phyloP scores from a whole-genome alignment of 2,888 invertebrate species.

The Platycheirus albimanus region DNA sequence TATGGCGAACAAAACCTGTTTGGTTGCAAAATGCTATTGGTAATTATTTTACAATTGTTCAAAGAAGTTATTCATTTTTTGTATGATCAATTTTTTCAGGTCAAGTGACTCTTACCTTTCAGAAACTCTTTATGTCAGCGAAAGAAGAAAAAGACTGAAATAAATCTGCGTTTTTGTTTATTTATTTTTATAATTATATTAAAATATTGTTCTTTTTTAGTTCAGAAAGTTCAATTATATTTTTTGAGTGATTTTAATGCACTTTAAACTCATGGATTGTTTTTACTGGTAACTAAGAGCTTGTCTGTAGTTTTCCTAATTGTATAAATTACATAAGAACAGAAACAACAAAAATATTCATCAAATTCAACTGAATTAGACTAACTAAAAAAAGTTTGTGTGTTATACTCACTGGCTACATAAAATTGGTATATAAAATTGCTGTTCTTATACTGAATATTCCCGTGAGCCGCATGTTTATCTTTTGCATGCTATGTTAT shows the following conservation, averaged over 20 bases:
- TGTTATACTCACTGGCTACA: background rate
- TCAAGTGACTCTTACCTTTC: constrained; percentile 79
- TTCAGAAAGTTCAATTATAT: constrained; percentile 20
- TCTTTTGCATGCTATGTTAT: too few relatives aligned
- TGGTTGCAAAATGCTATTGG: constrained; percentile 85
- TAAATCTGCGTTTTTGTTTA: background rate
- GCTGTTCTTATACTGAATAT: constrained; percentile 30
- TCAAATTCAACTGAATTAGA: background rate
- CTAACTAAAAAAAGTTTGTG: background rate
- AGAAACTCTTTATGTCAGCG: constrained; percentile 88
- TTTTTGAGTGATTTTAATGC: constrained; percentile 29
- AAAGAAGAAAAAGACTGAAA: constrained; percentile 86
- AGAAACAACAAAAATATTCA: background rate
- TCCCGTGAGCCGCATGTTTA: background rate
- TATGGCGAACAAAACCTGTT: constrained; percentile 86
- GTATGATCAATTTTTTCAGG: constrained; percentile 75
- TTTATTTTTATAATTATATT: constrained; percentile 27
- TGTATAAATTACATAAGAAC: constrained; percentile 21
- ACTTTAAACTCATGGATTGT: background rate
- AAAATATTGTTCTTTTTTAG: constrained; percentile 7
- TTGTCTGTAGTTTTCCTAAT: constrained; percentile 29
- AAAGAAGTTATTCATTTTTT: too few relatives aligned
- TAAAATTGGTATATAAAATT: background rate
- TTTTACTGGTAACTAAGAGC: constrained; percentile 23
- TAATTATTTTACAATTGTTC: constrained; percentile 81